Conservation (phyloP, 2,797 vertebrate genomes). For the Myotis pilosus region DNA sequence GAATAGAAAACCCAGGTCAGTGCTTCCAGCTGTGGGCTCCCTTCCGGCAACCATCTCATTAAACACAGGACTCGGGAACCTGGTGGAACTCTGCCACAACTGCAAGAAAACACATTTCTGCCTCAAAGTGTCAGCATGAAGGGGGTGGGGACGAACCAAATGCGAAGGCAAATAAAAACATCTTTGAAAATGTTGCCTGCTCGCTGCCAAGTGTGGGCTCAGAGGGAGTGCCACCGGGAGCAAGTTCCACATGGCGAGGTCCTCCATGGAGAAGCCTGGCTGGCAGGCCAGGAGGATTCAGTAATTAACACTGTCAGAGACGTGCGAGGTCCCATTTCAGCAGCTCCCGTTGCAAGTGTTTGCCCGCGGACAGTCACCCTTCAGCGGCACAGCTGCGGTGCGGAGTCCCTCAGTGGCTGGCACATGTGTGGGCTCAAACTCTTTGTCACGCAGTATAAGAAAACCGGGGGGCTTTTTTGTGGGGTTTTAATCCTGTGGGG, state of each 20-base stretch:
- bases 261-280: slow-evolving; percentile 64
- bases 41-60: not conserved
- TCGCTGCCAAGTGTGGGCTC: slow-evolving; percentile 65
- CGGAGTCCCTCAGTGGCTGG: not conserved
- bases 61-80: not conserved
- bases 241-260: slow-evolving; percentile 43
- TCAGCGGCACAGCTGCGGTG: not conserved
- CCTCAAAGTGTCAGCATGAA: slow-evolving; percentile 14
- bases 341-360: slow-evolving; percentile 51
- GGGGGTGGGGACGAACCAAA: not conserved
- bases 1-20: not conserved
- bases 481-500: not conserved
- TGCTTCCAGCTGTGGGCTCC: not conserved
- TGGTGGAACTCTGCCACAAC: slow-evolving; percentile 27
- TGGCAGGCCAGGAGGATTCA: slow-evolving; percentile 49
- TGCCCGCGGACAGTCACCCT: slow-evolving; percentile 7
- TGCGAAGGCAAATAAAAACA: slow-evolving; percentile 66
- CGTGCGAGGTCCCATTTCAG: slow-evolving; percentile 62
- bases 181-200: slow-evolving; percentile 57
- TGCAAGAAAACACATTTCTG: slow-evolving; percentile 44
- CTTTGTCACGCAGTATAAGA: not conserved
- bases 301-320: slow-evolving; percentile 66
- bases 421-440: not conserved
- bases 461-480: not conserved
- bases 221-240: slow-evolving; percentile 46